Evolutionary conservation across 2,888 invertebrate species (phyloP).

Genomic region (Hemistola chrysoprasaria): DNA sequence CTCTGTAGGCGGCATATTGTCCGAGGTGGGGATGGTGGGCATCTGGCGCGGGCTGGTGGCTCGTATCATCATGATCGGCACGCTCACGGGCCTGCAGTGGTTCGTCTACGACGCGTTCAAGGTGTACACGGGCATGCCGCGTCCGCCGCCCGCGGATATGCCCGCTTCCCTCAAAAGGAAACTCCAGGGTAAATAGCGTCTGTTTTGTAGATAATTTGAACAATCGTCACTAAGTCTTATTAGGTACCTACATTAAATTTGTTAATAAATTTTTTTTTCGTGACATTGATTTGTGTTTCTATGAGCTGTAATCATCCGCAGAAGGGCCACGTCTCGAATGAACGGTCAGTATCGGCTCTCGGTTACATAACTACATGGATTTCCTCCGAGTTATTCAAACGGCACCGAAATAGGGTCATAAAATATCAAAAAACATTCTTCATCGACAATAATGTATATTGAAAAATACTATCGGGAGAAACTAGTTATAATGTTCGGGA

Average conservation of each 20-base stretch:
- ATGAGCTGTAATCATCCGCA: too few relatives aligned
- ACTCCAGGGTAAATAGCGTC: slow-evolving; percentile 18
- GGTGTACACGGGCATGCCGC: slow-evolving; percentile 89
- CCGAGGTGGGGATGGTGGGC: slow-evolving; percentile 78
- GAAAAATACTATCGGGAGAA: slow-evolving; percentile 47
- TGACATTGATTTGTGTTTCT: too few relatives aligned
- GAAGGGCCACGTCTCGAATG: background rate
- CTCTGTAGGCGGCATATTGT: slow-evolving; percentile 69
- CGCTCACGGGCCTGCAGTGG: slow-evolving; percentile 96
- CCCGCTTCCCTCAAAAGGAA: slow-evolving; percentile 80
- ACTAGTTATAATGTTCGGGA: slow-evolving; percentile 45
- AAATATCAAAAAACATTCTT: slow-evolving; percentile 26
- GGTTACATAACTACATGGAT: slow-evolving; percentile 22
- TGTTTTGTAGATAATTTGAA: too few relatives aligned
- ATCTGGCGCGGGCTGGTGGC: slow-evolving; percentile 93
- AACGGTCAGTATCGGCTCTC: slow-evolving; percentile 12
- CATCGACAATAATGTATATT: slow-evolving; percentile 36
- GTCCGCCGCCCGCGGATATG: slow-evolving; percentile 92
- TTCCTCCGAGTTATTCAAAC: slow-evolving; percentile 21
- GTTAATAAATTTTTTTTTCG: too few relatives aligned
- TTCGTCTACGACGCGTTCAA: slow-evolving; percentile 96
- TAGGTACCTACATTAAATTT: too few relatives aligned
- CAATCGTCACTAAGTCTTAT: too few relatives aligned
- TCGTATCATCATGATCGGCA: slow-evolving; percentile 96
- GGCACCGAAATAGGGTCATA: slow-evolving; percentile 24